A percentile compares a stretch with the other conserved stretches of the same genome.
Conservation (phyloP, 2,113 vertebrate species). For the Colinus virginianus region DNA sequence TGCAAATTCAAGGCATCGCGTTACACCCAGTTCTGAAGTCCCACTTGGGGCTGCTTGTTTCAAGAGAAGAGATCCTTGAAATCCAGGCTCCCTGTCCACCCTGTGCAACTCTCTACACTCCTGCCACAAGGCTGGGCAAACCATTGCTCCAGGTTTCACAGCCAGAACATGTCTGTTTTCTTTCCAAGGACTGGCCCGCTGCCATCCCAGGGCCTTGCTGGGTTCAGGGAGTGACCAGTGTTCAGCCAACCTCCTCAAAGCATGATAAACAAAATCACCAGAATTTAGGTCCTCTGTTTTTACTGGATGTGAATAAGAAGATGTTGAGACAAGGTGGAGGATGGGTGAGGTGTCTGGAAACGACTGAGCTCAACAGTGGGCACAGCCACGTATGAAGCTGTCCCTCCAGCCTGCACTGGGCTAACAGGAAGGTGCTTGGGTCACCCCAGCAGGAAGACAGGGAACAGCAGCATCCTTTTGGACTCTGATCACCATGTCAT, state of each 20-base stretch:
- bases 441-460: background rate
- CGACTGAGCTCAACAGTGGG: background rate
- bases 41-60: accelerated
- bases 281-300: background rate
- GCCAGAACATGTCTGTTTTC: background rate
- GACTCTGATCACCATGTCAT: background rate
- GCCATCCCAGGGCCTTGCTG: background rate
- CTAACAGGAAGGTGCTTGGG: background rate
- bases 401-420: background rate
- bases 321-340: background rate
- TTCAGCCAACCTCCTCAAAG: background rate
- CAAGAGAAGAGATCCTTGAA: background rate
- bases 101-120: background rate
- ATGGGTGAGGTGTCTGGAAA: background rate
- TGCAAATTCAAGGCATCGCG: background rate
- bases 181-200: background rate
- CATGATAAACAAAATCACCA: background rate
- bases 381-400: background rate
- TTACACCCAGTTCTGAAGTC: background rate
- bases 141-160: background rate
- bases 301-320: background rate
- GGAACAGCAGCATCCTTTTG: background rate
- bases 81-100: background rate
- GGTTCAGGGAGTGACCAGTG: background rate
- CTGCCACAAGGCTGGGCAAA: background rate